Evolutionary conservation across 2,888 invertebrate species (phyloP), one percentile per base, ranked within the genome.

Genomic region (Drosophila phalerata): DNA sequence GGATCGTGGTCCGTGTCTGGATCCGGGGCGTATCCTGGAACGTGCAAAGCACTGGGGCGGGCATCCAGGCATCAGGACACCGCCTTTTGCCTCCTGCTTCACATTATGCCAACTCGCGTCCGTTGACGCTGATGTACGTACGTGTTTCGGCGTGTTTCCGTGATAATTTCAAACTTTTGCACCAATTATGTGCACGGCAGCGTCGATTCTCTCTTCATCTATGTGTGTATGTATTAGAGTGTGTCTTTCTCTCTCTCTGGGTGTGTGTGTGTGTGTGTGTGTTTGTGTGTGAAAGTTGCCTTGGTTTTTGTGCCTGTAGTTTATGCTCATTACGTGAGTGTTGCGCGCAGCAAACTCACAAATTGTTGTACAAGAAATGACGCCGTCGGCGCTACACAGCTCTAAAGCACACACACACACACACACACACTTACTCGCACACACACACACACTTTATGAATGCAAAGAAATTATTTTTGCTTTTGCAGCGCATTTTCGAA

Each of bases 161-260:
- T 84, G 84, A 87, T 84, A 84, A 87, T 84, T 86, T 84, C 85
- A 84, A 84, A 84, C 84, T 84, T 84, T 84, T 84, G 85, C 87
- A 84, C 84, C 84, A 84, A 84, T 84, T 84, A 84, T 84, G 85
- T 84, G 87, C 84, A 84, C 80, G 84, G 75, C 87, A 81, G 70
- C 79, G 74, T 69, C 84, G 70, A 79, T 86, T 79, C 71, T 72
- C 74, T 64, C 74, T 66, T 62, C 61, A 57, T 57, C 67, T 68
- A 63, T 49, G 48, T 47, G 42, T 70, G 43, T 47, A 42, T 70
- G 43, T 22, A 52, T 52, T 42, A 28, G 45, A 51, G 4, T 49
- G 25, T 47, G 28, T 60, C 25, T 53, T 51, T 48, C 10, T 37
- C 6, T 25, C n/a, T 43, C 19, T 19, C 25, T 42, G 15, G 34